These are phyloP conservation scores for Hippocampus guttulatus DNA, from an alignment of 2,113 vertebrate genomes.

Conservation along the genomic window DNA sequence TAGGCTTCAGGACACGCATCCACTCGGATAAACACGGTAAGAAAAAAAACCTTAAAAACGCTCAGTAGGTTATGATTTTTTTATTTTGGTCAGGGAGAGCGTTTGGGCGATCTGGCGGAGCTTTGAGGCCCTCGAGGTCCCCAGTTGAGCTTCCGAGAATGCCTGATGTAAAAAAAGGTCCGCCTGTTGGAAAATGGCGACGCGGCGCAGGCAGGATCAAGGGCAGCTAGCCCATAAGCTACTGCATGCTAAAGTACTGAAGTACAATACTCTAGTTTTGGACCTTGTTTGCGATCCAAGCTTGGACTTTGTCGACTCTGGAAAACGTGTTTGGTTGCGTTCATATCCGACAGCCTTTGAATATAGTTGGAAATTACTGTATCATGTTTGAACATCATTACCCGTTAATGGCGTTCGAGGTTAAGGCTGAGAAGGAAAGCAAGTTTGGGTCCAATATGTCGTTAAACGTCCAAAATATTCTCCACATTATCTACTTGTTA, in stretches of 20 bases:
- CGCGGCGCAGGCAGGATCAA: slow-evolving; percentile 72
- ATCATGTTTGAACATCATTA: background rate
- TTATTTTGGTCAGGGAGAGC: slow-evolving; percentile 70
- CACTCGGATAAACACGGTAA: slow-evolving; percentile 60
- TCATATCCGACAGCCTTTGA: background rate
- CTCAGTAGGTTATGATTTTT: slow-evolving; percentile 18
- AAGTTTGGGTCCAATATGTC: background rate
- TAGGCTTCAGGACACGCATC: slow-evolving; percentile 23
- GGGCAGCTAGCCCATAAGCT: slow-evolving; percentile 70
- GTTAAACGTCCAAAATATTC: background rate
- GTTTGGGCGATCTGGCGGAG: slow-evolving; percentile 65
- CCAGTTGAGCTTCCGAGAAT: slow-evolving; percentile 70
- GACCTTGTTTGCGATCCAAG: background rate
- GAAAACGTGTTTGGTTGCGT: background rate
- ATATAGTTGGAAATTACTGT: background rate
- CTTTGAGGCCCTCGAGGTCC: slow-evolving; percentile 76
- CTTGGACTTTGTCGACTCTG: background rate
- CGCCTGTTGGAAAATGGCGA: slow-evolving; percentile 66
- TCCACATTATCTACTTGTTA: background rate
- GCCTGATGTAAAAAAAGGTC: slow-evolving; percentile 74
- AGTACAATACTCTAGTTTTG: background rate
- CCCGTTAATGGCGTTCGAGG: background rate
- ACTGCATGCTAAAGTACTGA: slow-evolving; percentile 7
- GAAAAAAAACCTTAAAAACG: slow-evolving; percentile 45
- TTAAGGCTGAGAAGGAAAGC: background rate